These are phyloP conservation scores for Parus major DNA, from an alignment of 2,113 vertebrate genomes.

Conservation along the genomic window DNA sequence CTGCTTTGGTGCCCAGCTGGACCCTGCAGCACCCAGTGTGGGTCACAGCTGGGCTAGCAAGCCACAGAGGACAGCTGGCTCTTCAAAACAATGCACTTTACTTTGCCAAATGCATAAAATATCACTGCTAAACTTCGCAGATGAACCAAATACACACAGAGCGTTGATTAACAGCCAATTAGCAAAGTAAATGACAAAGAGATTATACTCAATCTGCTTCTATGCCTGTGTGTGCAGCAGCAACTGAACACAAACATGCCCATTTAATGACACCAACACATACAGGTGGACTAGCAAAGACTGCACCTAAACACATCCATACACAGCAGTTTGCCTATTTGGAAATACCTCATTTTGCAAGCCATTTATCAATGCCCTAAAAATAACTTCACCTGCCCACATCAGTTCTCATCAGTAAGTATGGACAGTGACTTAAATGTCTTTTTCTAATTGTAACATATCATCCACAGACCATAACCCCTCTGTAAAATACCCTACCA, in stretches of 20 bases:
- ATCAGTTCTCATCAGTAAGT: background rate
- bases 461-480: fast-evolving
- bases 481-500: background rate
- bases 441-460: background rate
- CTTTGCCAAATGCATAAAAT: background rate
- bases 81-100: background rate
- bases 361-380: background rate
- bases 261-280: background rate
- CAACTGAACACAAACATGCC: background rate
- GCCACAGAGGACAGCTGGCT: background rate
- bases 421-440: background rate
- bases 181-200: background rate
- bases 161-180: background rate
- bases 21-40: background rate
- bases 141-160: background rate
- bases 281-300: background rate
- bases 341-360: background rate
- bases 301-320: background rate
- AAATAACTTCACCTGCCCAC: background rate
- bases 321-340: background rate
- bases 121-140: background rate
- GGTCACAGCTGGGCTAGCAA: background rate
- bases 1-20: background rate
- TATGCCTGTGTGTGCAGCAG: background rate
- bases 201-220: background rate